These are phyloP conservation scores for Micropoecilia bifurca DNA, from an alignment of 2,797 vertebrate species.

Conservation along the genomic window DNA sequence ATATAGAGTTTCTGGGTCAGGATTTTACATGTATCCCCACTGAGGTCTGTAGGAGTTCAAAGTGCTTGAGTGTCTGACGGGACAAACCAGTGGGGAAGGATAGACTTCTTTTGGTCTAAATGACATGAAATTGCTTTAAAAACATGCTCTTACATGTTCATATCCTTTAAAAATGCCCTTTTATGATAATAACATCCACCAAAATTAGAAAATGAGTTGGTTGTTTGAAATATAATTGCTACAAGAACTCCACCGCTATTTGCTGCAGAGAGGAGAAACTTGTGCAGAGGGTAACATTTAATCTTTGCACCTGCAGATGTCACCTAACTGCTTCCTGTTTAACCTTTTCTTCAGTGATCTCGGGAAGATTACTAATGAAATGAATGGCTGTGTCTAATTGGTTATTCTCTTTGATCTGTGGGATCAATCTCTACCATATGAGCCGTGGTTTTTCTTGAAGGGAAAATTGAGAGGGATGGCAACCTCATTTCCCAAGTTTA, in stretches of 20 bases:
- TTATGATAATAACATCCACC: constrained; percentile 61
- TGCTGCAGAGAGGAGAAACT: constrained; percentile 17
- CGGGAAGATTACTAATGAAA: constrained; percentile 65
- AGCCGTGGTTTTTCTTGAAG: constrained; percentile 72
- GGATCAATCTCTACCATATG: constrained; percentile 78
- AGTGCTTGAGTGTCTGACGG: constrained; percentile 75
- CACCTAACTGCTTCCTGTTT: constrained; percentile 67
- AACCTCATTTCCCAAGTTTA: constrained; percentile 80
- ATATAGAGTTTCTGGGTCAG: constrained; percentile 76
- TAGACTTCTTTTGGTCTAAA: constrained; percentile 63
- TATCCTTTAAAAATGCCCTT: constrained; percentile 47
- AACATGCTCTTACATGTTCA: constrained; percentile 63
- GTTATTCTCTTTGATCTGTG: constrained; percentile 73
- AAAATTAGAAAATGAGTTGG: constrained; percentile 53
- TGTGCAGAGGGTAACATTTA: constrained; percentile 37
- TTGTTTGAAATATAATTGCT: constrained; percentile 41
- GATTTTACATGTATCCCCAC: constrained; percentile 68
- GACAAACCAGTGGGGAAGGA: constrained; percentile 63
- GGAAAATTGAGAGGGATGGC: constrained; percentile 74
- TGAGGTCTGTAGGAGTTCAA: constrained; percentile 73
- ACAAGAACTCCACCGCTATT: constrained; percentile 21
- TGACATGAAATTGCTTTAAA: constrained; percentile 68
- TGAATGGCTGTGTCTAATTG: constrained; percentile 73
- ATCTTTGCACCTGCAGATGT: constrained; percentile 70
- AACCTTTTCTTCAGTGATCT: constrained; percentile 55